These are phyloP conservation scores for Cossypha niveicapilla DNA, from an alignment of 2,797 vertebrate genomes.

Conservation along the genomic window DNA sequence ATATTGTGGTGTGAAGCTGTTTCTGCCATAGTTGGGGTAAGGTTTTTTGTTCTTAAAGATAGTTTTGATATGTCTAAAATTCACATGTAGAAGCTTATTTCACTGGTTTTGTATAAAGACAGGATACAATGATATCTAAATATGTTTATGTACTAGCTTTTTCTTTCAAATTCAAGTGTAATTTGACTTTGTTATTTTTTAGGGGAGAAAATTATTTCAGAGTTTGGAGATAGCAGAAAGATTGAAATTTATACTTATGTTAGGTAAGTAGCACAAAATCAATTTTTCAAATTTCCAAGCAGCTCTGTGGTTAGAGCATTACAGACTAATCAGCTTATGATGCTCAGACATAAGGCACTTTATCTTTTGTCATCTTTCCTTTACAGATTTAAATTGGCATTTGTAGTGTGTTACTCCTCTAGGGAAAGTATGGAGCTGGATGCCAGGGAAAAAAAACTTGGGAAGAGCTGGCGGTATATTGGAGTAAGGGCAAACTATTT, in stretches of 20 bases:
- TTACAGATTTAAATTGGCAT: background rate
- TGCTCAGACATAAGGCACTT: background rate
- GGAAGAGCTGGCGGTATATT: background rate
- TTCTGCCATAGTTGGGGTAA: background rate
- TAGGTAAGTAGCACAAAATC: conserved; percentile 81
- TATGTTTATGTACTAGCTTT: background rate
- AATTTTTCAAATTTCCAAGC: background rate
- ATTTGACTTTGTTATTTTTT: conserved; percentile 7
- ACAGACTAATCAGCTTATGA: background rate
- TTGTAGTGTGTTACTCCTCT: background rate
- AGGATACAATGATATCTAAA: background rate
- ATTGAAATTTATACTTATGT: conserved; percentile 89
- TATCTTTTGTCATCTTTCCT: background rate
- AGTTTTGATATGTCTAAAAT: background rate
- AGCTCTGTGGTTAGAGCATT: background rate
- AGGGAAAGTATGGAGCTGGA: background rate
- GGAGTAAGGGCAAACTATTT: background rate
- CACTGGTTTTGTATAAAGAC: background rate
- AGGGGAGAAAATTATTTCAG: conserved; percentile 92
- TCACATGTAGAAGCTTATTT: background rate
- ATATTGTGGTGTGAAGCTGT: background rate
- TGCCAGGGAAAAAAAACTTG: background rate
- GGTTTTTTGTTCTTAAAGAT: background rate
- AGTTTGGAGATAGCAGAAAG: conserved; percentile 90
- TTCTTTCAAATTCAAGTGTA: background rate